Evolutionary conservation across 2,888 invertebrate species (phyloP), one percentile per base, ranked within the genome.

Genomic region (Parnassius orleans): DNA sequence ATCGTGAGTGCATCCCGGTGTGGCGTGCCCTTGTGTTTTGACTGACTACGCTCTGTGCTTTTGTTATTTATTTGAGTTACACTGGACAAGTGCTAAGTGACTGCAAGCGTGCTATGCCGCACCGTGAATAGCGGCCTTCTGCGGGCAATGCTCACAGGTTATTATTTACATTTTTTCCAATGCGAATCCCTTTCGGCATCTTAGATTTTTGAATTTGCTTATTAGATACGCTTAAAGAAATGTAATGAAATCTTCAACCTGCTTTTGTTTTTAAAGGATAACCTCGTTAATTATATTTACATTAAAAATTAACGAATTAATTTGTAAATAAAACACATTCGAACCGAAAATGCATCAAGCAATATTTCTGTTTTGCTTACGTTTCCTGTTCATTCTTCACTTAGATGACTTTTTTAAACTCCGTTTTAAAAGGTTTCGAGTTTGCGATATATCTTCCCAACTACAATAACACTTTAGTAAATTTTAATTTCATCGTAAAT

Each of bases 81-180:
- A 86, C 79, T 90, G 90, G 90, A 90, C 89, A 81, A 89, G 91
- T 90, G 91, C 78, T 86, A 74, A 82, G 91, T 90, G 90, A 84
- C 86, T 87, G 79, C 77, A 33, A 43, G 86, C 86, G 87, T 88
- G 90, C 82, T 83, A 90, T 91, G 91, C 89, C 83, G 88, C 88
- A 83, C 76, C 81, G 78, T 79, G 83, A 80, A 82, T 90, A 89
- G 80, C 89, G 82, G 85, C 86, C 86, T 86, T 84, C 90, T 82
- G 86, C 91, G 83, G 91, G 91, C 90, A 86, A 91, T 91, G 91
- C 90, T 90, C 87, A 86, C 79, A 91, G 91, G 91, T 91, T 87
- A 81, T 79, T 81, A 84, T 85, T 85, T 84, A 80, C 75, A 67
- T 76, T 76, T 80, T 75, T 80, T 81, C 80, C 77, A 73, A 77